Evolutionary conservation across 1,140 invertebrate genomes (phyloP), one percentile per base, ranked within the genome.

Genomic region (Brachionus manjavacas): DNA sequence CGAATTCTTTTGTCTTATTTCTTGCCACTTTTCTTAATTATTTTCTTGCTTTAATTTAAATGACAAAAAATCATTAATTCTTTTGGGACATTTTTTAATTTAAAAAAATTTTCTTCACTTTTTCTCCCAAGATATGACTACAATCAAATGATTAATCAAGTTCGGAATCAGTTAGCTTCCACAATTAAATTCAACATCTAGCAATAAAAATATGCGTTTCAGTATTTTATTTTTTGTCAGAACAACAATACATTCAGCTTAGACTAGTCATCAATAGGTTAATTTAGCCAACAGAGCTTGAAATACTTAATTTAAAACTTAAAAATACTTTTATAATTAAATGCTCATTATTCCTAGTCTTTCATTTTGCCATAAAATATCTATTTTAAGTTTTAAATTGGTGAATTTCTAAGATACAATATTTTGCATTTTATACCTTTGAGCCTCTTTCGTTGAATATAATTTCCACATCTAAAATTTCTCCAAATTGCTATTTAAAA

Each of bases 361-460:
- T 39, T 72, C 28, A 68, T 68, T 68, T 68, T 68, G 66, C 66
- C 66, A 68, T 68, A 68, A 68, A 68, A 31, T 68, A 68, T 68
- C 31, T 31, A 66, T 66, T 66, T 66, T 31, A 31, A 31, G 31
- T 31, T 68, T 68, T 68, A 68, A 31, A 31, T 68, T 68, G 25
- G 3, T 68, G 16, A 31, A 39, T 68, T 12, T 68, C 31, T 41
- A 41, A 16, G 12, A 16, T 41, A 9, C 46, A 41, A 8, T 52
- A 1, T 1, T 79, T 31, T 35, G 31, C 31, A 52, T 41, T 41
- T 52, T 94, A 94, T 94, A 98, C 96, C 95, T 99, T 99, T 86
- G 96, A 98, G 89, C 97, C 97, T 87, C 97, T 92, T 92, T 99
- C 97, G 91, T 99, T 99, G 92, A 99, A 99, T 89, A 99, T 99